Percentiles rank a stretch among this genome's conserved stretches.
These are phyloP conservation scores for Limnephilus auricula DNA, from an alignment of 2,888 invertebrate species.

Conservation along the genomic window DNA sequence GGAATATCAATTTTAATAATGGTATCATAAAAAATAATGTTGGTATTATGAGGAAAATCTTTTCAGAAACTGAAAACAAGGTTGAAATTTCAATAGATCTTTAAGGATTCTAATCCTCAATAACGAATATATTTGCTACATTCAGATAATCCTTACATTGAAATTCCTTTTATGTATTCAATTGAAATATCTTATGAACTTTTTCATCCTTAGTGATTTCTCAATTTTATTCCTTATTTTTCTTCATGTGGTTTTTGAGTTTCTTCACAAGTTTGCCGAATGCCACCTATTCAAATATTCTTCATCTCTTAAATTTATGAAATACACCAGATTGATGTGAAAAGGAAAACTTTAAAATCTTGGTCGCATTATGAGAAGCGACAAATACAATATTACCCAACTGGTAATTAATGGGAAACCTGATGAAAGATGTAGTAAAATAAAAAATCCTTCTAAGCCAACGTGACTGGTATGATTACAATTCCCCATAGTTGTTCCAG, in stretches of 20 bases:
- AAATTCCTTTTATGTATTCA: not conserved
- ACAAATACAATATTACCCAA: not conserved
- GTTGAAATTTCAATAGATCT: not conserved
- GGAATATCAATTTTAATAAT: not conserved
- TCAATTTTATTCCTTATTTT: not conserved
- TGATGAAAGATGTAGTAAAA: not conserved
- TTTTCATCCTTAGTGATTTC: not conserved
- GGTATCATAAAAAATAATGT: not conserved
- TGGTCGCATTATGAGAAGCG: too few relatives aligned
- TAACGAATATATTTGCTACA: not conserved
- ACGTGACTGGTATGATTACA: too few relatives aligned
- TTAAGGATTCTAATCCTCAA: not conserved
- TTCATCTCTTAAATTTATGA: too few relatives aligned
- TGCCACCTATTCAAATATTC: too few relatives aligned
- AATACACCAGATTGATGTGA: too few relatives aligned
- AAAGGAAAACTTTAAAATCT: too few relatives aligned
- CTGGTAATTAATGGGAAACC: not conserved
- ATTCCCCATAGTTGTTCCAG: too few relatives aligned
- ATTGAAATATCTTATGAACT: not conserved
- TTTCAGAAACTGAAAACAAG: not conserved
- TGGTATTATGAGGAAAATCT: not conserved
- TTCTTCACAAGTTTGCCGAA: too few relatives aligned
- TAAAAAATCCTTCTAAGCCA: not conserved
- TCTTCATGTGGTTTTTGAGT: not conserved
- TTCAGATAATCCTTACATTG: not conserved